These are phyloP conservation scores for Dasyprocta punctata DNA, from an alignment of 2,113 vertebrate species.

Conservation along the genomic window DNA sequence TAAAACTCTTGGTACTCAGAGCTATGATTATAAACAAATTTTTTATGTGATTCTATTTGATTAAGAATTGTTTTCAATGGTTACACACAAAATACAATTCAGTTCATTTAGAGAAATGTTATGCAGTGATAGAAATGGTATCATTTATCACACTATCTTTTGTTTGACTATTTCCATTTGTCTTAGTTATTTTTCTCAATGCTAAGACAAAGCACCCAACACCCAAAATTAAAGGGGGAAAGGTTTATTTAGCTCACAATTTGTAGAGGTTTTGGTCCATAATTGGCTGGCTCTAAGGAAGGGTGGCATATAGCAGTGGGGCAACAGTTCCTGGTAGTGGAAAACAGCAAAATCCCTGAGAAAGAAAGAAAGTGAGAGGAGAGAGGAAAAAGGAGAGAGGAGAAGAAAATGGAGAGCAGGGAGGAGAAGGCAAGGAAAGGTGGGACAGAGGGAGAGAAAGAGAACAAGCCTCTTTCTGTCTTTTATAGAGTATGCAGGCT, in stretches of 20 bases:
- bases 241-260: background rate
- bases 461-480: no score
- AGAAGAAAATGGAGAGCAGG: no score
- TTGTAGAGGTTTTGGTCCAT: background rate
- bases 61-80: conserved; percentile 42
- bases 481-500: no score
- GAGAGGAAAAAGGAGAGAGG: background rate
- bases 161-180: background rate
- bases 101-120: background rate
- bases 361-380: background rate
- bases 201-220: background rate
- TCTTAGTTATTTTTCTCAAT: background rate
- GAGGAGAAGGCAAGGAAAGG: no score
- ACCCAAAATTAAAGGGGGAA: background rate
- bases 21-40: conserved; percentile 62
- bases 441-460: no score
- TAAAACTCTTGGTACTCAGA: conserved; percentile 14
- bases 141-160: background rate
- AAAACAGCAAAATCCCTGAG: background rate
- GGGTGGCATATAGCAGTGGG: background rate
- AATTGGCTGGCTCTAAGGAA: background rate
- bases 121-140: background rate
- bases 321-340: background rate
- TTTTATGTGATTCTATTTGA: conserved; percentile 31
- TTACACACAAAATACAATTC: background rate